A percentile compares a stretch with the other conserved stretches of the same genome.
Conservation (phyloP, 2,113 vertebrate genomes). For the Megaceryle torquata region DNA sequence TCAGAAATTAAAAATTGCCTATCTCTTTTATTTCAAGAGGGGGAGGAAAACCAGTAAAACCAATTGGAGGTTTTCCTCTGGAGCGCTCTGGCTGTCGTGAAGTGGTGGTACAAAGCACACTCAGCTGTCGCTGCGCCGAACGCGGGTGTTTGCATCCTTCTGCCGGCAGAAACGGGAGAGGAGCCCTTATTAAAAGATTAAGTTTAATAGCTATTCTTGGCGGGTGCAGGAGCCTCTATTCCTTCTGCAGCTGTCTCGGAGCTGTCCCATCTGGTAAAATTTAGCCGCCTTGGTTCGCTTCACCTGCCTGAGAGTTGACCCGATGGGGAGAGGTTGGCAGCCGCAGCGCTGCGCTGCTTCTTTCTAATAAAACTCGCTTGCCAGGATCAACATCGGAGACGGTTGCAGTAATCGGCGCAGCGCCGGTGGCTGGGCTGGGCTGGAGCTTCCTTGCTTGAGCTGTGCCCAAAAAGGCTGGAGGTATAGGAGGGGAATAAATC, state of each 20-base stretch:
- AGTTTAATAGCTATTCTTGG: conserved; percentile 55
- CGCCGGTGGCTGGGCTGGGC: background rate
- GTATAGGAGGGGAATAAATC: background rate
- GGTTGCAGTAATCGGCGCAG: background rate
- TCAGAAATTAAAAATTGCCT: background rate
- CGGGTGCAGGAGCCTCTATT: background rate
- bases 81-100: background rate
- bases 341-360: background rate
- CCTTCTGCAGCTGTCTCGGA: conserved; percentile 53
- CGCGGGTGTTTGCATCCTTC: background rate
- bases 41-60: background rate
- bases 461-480: background rate
- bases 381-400: conserved; percentile 23
- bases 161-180: background rate
- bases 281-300: conserved; percentile 9
- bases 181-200: conserved; percentile 51
- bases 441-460: background rate
- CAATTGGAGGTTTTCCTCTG: background rate
- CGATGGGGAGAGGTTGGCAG: background rate
- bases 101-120: background rate
- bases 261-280: conserved; percentile 50
- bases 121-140: background rate
- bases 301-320: conserved; percentile 11
- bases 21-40: background rate
- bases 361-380: background rate